Evolutionary conservation across 2,113 vertebrate species (phyloP).

Genomic region (Mixornis gularis): DNA sequence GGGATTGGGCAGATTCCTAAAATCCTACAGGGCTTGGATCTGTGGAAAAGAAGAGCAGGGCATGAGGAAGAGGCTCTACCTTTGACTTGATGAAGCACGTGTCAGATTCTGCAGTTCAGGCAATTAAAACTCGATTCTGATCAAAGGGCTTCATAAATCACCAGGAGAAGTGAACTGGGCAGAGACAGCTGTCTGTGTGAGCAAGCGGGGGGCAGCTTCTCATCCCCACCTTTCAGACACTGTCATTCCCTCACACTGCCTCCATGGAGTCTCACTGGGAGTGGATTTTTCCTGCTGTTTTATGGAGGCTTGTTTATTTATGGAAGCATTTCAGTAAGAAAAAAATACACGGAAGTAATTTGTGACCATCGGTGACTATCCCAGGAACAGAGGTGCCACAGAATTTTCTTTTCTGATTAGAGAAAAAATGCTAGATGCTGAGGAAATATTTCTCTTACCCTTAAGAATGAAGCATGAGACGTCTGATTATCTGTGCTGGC

Average conservation of each 20-base stretch:
- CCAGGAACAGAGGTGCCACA: neutral
- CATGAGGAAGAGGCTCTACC: neutral
- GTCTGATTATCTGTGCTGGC: neutral
- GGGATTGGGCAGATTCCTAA: neutral
- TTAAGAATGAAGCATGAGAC: neutral
- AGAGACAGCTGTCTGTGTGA: constrained; percentile 35
- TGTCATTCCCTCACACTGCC: neutral
- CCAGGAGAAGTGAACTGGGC: neutral
- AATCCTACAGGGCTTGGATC: neutral
- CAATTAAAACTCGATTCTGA: constrained; percentile 52
- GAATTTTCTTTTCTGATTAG: neutral
- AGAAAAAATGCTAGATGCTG: neutral
- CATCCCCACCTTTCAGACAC: constrained; percentile 14
- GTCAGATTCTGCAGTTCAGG: constrained; percentile 42
- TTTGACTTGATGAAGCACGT: constrained; percentile 41
- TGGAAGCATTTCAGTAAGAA: neutral
- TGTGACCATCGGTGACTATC: neutral
- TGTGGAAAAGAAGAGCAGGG: neutral
- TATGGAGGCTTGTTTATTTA: constrained; percentile 19
- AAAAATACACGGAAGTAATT: neutral
- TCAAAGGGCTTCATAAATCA: constrained; percentile 62
- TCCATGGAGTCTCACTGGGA: neutral
- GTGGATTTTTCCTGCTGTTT: constrained; percentile 25
- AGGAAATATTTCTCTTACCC: neutral
- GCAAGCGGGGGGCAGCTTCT: neutral